Evolutionary conservation across 2,113 vertebrate genomes (phyloP).

Genomic region (Taurulus bubalis): DNA sequence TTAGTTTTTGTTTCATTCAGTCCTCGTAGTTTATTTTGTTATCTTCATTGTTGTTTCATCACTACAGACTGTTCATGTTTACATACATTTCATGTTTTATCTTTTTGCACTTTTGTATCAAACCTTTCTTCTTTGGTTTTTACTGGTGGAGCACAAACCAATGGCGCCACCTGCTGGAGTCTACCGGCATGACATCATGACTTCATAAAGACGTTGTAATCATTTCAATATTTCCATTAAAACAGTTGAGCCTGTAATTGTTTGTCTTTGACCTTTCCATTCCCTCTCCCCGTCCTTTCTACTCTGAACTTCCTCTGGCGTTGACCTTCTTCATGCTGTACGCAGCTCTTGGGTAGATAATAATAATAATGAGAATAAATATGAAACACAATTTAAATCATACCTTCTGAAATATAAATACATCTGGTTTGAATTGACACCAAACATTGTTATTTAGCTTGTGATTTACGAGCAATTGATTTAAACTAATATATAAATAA

Average conservation of each 20-base stretch:
- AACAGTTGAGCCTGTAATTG: not conserved
- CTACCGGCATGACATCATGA: not conserved
- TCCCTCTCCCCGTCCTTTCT: not conserved
- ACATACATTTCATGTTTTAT: not conserved
- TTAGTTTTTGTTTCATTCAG: too few relatives aligned
- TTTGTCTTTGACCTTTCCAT: not conserved
- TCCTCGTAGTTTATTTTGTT: not conserved
- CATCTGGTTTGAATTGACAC: not conserved
- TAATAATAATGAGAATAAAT: not conserved
- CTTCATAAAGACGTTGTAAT: not conserved
- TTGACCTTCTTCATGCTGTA: not conserved
- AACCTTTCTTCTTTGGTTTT: not conserved
- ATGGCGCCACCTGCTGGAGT: not conserved
- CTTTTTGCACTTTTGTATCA: not conserved
- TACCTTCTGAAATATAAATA: not conserved
- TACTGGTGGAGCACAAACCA: not conserved
- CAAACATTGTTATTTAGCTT: not conserved
- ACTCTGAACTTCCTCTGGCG: not conserved
- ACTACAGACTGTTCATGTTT: not conserved
- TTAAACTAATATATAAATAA: too few relatives aligned
- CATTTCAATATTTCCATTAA: not conserved
- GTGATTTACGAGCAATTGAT: too few relatives aligned
- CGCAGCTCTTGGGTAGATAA: too few relatives aligned
- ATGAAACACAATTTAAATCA: not conserved
- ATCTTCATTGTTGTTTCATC: not conserved